Percentiles rank a stretch among this genome's conserved stretches.
Conservation (phyloP, 2,888 invertebrate genomes). For the Cerastis rubricosa region DNA sequence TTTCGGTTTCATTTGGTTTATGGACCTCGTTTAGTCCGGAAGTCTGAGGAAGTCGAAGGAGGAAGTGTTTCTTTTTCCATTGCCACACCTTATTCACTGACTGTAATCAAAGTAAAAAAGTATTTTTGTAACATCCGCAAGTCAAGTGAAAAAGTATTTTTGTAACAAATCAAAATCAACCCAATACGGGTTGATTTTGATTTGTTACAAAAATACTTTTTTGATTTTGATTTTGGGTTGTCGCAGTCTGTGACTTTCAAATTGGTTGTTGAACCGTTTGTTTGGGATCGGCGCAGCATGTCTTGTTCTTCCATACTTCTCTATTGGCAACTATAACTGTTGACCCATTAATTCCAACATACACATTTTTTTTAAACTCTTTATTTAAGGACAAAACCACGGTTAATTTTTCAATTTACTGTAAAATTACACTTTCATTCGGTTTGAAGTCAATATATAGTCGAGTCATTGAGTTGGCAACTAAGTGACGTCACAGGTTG, state of each 20-base stretch:
- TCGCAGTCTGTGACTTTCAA: neutral
- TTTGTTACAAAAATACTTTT: too few species aligned
- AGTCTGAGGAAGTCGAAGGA: conserved; percentile 15
- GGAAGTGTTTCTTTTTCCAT: conserved; percentile 2
- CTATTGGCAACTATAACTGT: too few species aligned
- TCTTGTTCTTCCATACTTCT: too few species aligned
- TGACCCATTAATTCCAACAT: neutral
- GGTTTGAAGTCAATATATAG: neutral
- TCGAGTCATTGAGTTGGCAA: neutral
- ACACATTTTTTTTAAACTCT: neutral
- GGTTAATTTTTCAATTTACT: neutral
- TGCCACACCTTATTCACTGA: neutral
- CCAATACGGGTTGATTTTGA: too few species aligned
- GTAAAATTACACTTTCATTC: neutral
- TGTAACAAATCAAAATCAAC: too few species aligned
- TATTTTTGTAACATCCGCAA: neutral
- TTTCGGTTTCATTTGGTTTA: neutral
- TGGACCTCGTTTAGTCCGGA: neutral
- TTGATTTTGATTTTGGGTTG: too few species aligned
- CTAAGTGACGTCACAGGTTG: neutral
- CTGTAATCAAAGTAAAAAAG: neutral
- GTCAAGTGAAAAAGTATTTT: too few species aligned
- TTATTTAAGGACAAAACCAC: neutral
- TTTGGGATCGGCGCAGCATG: too few species aligned
- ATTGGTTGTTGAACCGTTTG: too few species aligned